phyloP scores from a whole-genome alignment of 2,888 invertebrate genomes.

The Lampropteryx suffumata region DNA sequence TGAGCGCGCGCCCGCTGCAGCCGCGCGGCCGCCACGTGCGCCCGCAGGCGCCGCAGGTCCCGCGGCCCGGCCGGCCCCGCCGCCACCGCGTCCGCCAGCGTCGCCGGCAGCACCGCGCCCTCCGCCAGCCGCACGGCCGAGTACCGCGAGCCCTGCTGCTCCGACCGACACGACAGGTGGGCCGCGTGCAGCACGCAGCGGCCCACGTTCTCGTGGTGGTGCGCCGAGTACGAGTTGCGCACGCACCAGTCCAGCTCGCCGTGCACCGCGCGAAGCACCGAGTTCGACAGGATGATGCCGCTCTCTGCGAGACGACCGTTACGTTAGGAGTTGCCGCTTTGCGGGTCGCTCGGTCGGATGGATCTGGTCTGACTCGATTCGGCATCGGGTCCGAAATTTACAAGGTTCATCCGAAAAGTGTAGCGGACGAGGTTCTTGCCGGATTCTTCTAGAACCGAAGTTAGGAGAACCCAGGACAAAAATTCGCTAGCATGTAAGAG shows the following conservation, averaged over 20 bases:
- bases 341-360: neutral
- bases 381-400: too few species aligned
- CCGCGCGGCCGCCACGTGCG: constrained; percentile 84
- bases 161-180: constrained; percentile 79
- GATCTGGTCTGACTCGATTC: too few species aligned
- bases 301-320: constrained; percentile 78
- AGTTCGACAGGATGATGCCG: constrained; percentile 94
- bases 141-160: constrained; percentile 12
- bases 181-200: constrained; percentile 90
- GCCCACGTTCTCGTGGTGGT: constrained; percentile 94
- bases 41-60: constrained; percentile 66
- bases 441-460: too few species aligned
- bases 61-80: constrained; percentile 85
- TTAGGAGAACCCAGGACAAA: too few species aligned
- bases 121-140: constrained; percentile 26
- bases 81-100: constrained; percentile 82
- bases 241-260: constrained; percentile 94
- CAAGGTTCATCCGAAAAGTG: too few species aligned
- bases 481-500: too few species aligned
- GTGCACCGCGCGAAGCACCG: constrained; percentile 90
- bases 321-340: too few species aligned
- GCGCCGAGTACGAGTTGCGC: constrained; percentile 91
- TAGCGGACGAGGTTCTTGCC: too few species aligned
- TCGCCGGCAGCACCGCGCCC: constrained; percentile 51
- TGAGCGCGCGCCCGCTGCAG: constrained; percentile 55